A percentile compares a stretch with the other conserved stretches of the same genome.
These are phyloP conservation scores for Neoitamus cyanurus DNA, from an alignment of 2,888 invertebrate genomes.

Conservation along the genomic window DNA sequence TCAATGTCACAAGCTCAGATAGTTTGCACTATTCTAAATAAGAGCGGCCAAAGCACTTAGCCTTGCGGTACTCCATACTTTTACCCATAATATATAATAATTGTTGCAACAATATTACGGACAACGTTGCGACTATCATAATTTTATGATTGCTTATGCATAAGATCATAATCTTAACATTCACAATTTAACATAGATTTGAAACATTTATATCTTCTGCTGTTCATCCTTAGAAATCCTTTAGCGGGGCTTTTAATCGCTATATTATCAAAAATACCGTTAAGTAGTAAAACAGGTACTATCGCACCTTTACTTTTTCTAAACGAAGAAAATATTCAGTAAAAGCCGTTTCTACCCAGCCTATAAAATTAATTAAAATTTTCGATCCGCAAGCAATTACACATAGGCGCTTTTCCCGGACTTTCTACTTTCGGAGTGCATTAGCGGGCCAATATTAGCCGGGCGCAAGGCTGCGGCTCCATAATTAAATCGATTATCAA, in stretches of 20 bases:
- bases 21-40: no score
- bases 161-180: no score
- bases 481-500: constrained; percentile 21
- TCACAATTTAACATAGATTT: no score
- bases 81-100: no score
- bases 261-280: not conserved
- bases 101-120: no score
- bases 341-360: not conserved
- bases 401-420: not conserved
- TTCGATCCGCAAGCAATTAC: not conserved
- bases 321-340: not conserved
- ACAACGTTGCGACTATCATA: no score
- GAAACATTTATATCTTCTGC: no score
- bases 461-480: not conserved
- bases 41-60: no score
- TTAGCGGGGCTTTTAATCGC: not conserved
- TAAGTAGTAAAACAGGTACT: not conserved
- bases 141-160: no score
- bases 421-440: not conserved
- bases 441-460: not conserved
- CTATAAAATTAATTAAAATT: constrained; percentile 15
- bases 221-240: not conserved
- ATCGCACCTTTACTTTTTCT: not conserved
- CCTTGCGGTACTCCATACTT: no score
- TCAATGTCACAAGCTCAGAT: no score